A percentile compares a stretch with the other conserved stretches of the same genome.
phyloP scores from a whole-genome alignment of 2,797 vertebrate genomes.

The Hapalemur alaotrensis region DNA sequence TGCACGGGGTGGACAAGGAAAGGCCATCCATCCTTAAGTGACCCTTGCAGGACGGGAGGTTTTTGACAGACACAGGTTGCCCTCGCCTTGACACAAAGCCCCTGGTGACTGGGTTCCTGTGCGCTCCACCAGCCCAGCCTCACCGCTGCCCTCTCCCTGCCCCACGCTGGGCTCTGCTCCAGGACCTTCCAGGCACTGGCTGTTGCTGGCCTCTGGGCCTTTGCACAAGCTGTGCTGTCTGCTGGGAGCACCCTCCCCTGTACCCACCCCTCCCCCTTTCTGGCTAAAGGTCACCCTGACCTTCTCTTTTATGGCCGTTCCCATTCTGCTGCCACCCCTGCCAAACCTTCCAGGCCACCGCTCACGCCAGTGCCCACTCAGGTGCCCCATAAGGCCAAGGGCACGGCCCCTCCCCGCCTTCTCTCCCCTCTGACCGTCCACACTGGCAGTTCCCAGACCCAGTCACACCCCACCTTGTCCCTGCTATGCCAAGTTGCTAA shows the following conservation, averaged over 20 bases:
- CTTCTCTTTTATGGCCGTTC: background rate
- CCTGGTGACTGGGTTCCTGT: background rate
- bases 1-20: background rate
- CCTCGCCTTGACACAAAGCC: background rate
- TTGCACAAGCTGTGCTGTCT: background rate
- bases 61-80: background rate
- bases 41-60: background rate
- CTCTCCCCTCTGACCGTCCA: background rate
- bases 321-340: background rate
- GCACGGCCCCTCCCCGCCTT: fast-evolving
- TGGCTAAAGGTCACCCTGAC: background rate
- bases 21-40: background rate
- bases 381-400: background rate
- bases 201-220: background rate
- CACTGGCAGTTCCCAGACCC: background rate
- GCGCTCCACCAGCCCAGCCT: background rate
- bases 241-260: background rate
- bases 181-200: background rate
- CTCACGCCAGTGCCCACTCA: background rate
- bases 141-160: fast-evolving
- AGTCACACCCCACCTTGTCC: background rate
- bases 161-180: background rate
- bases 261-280: background rate
- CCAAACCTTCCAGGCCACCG: background rate
- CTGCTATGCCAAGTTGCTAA: background rate